These are phyloP conservation scores for Epinotia ramella DNA, from an alignment of 2,888 invertebrate genomes.

Conservation along the genomic window DNA sequence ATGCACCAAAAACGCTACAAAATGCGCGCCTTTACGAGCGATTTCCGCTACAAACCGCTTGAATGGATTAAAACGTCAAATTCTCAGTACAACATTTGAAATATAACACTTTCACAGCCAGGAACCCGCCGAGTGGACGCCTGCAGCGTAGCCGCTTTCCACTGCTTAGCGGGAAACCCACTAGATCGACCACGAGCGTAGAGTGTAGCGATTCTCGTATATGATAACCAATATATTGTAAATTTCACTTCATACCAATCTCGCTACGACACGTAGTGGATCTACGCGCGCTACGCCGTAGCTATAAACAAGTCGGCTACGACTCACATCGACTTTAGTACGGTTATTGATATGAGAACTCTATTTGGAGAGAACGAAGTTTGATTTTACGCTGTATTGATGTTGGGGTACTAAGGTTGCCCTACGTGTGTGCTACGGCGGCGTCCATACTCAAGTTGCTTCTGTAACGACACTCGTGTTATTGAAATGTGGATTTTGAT, in stretches of 20 bases:
- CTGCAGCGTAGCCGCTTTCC: too few species aligned
- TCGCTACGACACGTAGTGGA: conserved; percentile 21
- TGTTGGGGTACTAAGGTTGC: not conserved
- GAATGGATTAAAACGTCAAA: too few species aligned
- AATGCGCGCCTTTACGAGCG: too few species aligned
- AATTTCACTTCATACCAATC: not conserved
- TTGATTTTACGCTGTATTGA: not conserved
- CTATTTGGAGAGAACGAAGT: not conserved
- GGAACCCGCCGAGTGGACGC: too few species aligned
- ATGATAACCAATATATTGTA: not conserved
- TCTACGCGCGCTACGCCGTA: conserved; percentile 27
- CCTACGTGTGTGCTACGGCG: conserved; percentile 8
- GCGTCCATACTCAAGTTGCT: not conserved
- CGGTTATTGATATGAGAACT: conserved; percentile 1
- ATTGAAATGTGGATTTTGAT: conserved; percentile 12
- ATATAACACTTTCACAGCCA: too few species aligned
- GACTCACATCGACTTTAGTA: not conserved
- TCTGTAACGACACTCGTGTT: too few species aligned
- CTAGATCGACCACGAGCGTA: too few species aligned
- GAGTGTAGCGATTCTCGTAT: too few species aligned
- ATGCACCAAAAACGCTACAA: too few species aligned
- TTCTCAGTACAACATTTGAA: too few species aligned
- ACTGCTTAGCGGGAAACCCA: too few species aligned
- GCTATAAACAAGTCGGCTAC: not conserved
- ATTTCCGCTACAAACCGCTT: too few species aligned